phyloP scores from a whole-genome alignment of 2,888 invertebrate genomes.

The Cheilosia scutellata region DNA sequence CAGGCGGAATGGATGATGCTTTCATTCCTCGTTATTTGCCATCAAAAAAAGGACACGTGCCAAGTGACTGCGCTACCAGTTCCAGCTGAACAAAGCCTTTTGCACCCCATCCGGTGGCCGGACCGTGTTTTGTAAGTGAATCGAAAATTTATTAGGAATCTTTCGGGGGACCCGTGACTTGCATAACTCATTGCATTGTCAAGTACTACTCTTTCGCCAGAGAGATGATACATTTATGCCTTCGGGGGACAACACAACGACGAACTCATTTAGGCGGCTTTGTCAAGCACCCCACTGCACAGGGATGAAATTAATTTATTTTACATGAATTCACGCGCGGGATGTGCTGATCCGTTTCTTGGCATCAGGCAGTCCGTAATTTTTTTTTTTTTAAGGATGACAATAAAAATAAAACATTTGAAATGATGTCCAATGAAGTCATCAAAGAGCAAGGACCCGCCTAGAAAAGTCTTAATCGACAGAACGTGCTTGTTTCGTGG shows the following conservation, averaged over 20 bases:
- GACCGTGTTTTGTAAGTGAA: constrained; percentile 61
- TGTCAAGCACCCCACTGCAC: constrained; percentile 47
- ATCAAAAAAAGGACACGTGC: constrained; percentile 64
- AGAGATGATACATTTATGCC: constrained; percentile 58
- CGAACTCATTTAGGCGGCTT: constrained; percentile 49
- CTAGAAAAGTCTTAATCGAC: constrained; percentile 46
- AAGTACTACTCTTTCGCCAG: constrained; percentile 32
- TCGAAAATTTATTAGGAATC: constrained; percentile 69
- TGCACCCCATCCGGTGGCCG: constrained; percentile 33
- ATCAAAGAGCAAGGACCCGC: constrained; percentile 31
- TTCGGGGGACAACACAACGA: constrained; percentile 12
- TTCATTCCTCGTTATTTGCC: constrained; percentile 38
- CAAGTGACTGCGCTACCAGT: constrained; percentile 56
- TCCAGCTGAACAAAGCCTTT: constrained; percentile 35
- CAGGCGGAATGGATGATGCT: constrained; percentile 42
- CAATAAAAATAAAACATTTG: constrained; percentile 53
- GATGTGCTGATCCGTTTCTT: constrained; percentile 33
- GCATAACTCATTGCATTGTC: constrained; percentile 75
- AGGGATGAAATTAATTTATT: constrained; percentile 69
- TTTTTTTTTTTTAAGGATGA: constrained; percentile 43
- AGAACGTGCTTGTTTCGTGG: constrained; percentile 61
- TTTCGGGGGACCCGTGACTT: constrained; percentile 69
- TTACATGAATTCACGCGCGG: constrained; percentile 66
- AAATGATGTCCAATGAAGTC: constrained; percentile 60
- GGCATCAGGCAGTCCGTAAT: constrained; percentile 29